phyloP scores from a whole-genome alignment of 2,797 vertebrate species.

The Kryptolebias ocellatus region DNA sequence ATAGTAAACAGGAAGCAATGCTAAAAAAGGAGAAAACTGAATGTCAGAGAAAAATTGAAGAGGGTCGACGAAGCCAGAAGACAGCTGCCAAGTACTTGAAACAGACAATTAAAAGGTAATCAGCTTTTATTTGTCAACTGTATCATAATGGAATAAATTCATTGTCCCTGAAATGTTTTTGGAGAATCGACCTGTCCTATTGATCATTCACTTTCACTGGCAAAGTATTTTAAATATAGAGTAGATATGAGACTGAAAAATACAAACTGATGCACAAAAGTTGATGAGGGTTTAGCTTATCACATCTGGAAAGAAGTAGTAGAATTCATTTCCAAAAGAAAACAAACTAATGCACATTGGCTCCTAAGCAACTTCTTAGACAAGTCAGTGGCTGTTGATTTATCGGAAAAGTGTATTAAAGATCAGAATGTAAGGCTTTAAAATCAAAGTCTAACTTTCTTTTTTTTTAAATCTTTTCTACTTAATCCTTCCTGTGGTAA shows the following conservation, averaged over 20 bases:
- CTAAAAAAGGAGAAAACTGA: conserved; percentile 65
- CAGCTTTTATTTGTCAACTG: conserved; percentile 18
- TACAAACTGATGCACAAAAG: conserved; percentile 1
- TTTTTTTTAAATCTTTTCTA: neutral
- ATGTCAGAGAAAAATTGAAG: conserved; percentile 74
- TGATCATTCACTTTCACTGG: conserved; percentile 12
- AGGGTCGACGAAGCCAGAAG: conserved; percentile 70
- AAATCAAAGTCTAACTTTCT: no score
- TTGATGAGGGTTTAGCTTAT: conserved; percentile 1
- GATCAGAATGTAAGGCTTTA: no score
- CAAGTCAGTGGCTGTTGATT: no score
- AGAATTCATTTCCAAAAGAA: neutral
- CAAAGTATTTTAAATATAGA: conserved; percentile 8
- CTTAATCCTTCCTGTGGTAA: neutral
- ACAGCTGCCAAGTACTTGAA: conserved; percentile 84
- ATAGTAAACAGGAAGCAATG: conserved; percentile 73
- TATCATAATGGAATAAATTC: conserved; percentile 13
- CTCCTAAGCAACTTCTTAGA: no score
- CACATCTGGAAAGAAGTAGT: conserved; percentile 6
- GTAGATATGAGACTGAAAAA: neutral
- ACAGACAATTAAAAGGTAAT: conserved; percentile 86
- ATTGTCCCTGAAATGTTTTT: conserved; percentile 11
- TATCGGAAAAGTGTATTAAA: no score
- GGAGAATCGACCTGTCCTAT: conserved; percentile 17
- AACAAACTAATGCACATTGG: neutral